phyloP scores from a whole-genome alignment of 1,140 invertebrate species.

The Notospermus geniculatus region DNA sequence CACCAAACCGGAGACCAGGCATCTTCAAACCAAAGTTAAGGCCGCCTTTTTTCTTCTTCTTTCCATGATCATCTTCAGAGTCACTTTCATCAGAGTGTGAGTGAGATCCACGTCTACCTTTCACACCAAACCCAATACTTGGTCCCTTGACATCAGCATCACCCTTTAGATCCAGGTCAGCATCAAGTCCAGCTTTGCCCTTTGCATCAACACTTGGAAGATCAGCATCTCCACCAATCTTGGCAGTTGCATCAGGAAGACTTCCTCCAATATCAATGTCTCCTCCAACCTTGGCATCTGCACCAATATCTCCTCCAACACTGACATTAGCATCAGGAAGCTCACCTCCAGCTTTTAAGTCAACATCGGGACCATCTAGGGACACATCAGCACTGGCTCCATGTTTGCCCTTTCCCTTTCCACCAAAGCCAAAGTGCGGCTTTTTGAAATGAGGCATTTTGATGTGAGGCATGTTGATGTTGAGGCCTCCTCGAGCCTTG shows the following conservation, averaged over 20 bases:
- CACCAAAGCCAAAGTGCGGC: neutral
- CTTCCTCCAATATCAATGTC: neutral
- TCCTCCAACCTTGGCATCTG: neutral
- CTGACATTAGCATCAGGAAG: neutral
- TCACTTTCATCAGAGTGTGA: too few relatives aligned
- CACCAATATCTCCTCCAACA: neutral
- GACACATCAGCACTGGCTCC: neutral
- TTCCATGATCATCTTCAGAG: too few relatives aligned
- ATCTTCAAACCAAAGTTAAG: too few relatives aligned
- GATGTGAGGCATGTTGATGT: neutral
- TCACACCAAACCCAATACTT: too few relatives aligned
- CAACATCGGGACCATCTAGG: neutral
- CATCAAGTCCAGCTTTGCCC: too few relatives aligned
- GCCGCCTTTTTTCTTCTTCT: too few relatives aligned
- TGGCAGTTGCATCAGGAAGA: neutral
- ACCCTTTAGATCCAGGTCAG: too few relatives aligned
- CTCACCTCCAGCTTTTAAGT: neutral
- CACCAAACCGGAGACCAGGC: too few relatives aligned
- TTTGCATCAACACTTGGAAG: constrained; percentile 1
- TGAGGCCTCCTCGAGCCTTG: neutral
- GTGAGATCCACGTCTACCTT: too few relatives aligned
- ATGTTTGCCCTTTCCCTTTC: neutral
- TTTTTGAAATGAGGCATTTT: neutral
- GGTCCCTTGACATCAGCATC: too few relatives aligned
- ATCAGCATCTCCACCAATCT: neutral